Percentiles rank a stretch among this genome's conserved stretches.
phyloP scores from a whole-genome alignment of 1,140 invertebrate species.

The Neuroterus valhalla region DNA sequence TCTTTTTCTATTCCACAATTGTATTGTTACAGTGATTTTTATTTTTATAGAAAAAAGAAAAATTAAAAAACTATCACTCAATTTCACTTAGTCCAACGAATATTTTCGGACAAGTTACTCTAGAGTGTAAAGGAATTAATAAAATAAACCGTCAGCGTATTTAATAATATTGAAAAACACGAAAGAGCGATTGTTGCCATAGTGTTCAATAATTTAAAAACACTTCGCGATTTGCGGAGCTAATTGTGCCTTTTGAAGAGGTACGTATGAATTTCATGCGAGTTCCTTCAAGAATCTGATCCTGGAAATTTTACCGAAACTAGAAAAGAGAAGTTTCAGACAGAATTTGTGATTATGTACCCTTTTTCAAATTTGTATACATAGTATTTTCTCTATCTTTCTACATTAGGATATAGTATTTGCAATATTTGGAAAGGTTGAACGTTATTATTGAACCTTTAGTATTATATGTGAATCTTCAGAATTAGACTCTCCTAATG shows the following conservation, averaged over 20 bases:
- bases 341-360: neutral
- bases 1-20: too few relatives aligned
- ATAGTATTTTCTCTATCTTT: neutral
- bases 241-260: constrained; percentile 7
- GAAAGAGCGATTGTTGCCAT: constrained; percentile 21
- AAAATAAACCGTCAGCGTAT: neutral
- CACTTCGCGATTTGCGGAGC: neutral
- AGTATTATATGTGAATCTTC: constrained; percentile 1
- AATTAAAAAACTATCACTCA: neutral
- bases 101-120: neutral
- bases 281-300: neutral
- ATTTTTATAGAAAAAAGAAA: neutral
- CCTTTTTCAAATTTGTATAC: neutral
- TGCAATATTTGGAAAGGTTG: too few relatives aligned
- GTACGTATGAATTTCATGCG: constrained; percentile 3
- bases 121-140: constrained; percentile 11
- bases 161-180: neutral
- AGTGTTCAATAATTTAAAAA: constrained; percentile 18
- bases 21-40: neutral
- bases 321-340: neutral
- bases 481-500: neutral
- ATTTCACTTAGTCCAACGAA: neutral
- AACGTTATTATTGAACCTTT: too few relatives aligned
- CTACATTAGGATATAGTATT: too few relatives aligned
- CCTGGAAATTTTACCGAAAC: neutral